Percentiles rank a stretch among this genome's conserved stretches.
phyloP scores from a whole-genome alignment of 1,140 invertebrate genomes.

The Belonocnema kinseyi region DNA sequence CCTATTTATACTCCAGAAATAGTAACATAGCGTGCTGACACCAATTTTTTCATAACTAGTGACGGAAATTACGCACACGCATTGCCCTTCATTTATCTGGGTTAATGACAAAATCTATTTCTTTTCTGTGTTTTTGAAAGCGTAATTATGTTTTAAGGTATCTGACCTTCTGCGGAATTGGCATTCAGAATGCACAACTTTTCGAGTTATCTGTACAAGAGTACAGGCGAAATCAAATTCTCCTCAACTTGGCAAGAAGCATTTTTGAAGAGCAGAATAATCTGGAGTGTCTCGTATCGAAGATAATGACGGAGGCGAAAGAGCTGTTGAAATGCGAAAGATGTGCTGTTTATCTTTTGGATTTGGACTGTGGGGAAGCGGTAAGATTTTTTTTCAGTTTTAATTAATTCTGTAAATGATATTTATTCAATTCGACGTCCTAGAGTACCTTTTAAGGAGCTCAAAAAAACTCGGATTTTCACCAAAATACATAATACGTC shows the following conservation, averaged over 20 bases:
- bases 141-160: conserved; percentile 80
- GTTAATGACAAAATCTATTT: conserved; percentile 24
- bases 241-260: conserved; percentile 71
- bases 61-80: not conserved
- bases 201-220: conserved; percentile 96
- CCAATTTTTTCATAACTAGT: not conserved
- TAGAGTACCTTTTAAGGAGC: too few species aligned
- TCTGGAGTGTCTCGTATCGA: conserved; percentile 93
- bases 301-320: conserved; percentile 97
- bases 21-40: not conserved
- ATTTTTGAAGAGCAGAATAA: conserved; percentile 86
- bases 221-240: conserved; percentile 91
- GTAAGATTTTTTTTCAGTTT: conserved; percentile 76
- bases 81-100: not conserved
- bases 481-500: too few species aligned
- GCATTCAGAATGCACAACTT: conserved; percentile 97
- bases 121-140: not conserved
- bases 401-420: not conserved
- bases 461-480: too few species aligned
- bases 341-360: conserved; percentile 92
- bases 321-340: conserved; percentile 94
- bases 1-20: too few species aligned
- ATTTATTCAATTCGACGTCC: not conserved
- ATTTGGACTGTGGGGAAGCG: conserved; percentile 90
- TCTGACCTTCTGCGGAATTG: conserved; percentile 97